A percentile compares a stretch with the other conserved stretches of the same genome.
Evolutionary conservation across 2,797 vertebrate genomes (phyloP).

Genomic region (Anguilla obscura): DNA sequence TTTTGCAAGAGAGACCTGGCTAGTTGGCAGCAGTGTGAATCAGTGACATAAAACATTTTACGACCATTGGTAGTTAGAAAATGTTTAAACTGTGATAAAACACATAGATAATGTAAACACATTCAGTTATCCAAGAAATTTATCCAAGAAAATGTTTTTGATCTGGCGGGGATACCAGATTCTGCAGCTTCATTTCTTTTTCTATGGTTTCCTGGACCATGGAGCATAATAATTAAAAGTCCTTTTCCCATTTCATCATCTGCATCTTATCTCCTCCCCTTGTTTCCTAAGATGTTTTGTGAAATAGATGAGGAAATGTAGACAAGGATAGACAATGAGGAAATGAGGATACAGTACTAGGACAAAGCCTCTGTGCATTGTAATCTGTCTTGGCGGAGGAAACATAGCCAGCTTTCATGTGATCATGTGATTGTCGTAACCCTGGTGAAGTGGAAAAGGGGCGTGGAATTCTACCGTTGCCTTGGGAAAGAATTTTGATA

Average conservation of each 20-base stretch:
- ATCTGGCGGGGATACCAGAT: not conserved
- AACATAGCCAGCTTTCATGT: not conserved
- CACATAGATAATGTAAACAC: too few relatives aligned
- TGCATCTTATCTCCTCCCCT: not conserved
- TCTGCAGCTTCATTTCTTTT: not conserved
- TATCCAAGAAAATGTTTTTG: too few relatives aligned
- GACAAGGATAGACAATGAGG: not conserved
- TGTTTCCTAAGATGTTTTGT: not conserved
- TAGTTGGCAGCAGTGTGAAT: too few relatives aligned
- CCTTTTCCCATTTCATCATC: not conserved
- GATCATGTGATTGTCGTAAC: not conserved
- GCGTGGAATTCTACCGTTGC: not conserved
- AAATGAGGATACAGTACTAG: not conserved
- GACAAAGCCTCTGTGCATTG: not conserved
- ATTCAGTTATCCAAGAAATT: too few relatives aligned
- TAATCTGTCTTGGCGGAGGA: not conserved
- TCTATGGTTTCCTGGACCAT: not conserved
- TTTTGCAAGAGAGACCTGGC: too few relatives aligned
- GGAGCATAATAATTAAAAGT: not conserved
- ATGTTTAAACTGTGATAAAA: too few relatives aligned
- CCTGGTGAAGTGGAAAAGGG: slow-evolving; percentile 3
- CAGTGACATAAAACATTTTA: too few relatives aligned
- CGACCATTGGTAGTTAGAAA: too few relatives aligned
- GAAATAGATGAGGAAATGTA: not conserved
- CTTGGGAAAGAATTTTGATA: slow-evolving; percentile 2